phyloP scores from a whole-genome alignment of 2,113 vertebrate genomes.

The Orcinus orca region DNA sequence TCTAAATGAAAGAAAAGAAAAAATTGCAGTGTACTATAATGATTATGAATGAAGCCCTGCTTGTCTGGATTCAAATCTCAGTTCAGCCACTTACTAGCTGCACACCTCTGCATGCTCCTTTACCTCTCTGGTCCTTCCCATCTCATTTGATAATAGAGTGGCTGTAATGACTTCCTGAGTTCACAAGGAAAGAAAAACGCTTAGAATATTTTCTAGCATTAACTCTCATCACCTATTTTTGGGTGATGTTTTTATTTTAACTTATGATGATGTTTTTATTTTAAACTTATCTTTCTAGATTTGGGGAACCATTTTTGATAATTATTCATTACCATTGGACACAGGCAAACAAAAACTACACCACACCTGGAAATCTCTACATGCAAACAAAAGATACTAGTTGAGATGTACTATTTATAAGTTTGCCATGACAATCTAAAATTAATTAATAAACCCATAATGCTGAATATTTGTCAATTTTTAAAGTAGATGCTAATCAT shows the following conservation, averaged over 20 bases:
- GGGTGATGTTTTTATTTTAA: background rate
- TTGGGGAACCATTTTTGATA: background rate
- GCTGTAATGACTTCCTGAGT: background rate
- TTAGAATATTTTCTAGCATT: background rate
- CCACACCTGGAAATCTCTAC: background rate
- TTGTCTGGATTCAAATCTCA: background rate
- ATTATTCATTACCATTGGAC: background rate
- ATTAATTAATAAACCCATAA: slow-evolving; percentile 44
- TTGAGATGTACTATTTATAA: slow-evolving; percentile 18
- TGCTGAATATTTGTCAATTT: slow-evolving; percentile 38
- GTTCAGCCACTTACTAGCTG: background rate
- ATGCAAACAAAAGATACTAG: background rate
- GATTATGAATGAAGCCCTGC: background rate
- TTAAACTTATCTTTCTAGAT: background rate
- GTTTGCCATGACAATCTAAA: background rate
- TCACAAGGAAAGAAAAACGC: background rate
- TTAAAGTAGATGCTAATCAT: slow-evolving; percentile 38
- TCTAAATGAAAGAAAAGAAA: background rate
- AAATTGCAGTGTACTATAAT: background rate
- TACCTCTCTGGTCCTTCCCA: background rate
- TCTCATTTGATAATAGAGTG: background rate
- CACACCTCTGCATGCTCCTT: fast-evolving
- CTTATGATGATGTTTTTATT: background rate
- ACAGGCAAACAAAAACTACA: background rate
- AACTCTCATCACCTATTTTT: background rate